Percentiles rank a stretch among this genome's conserved stretches.
Evolutionary conservation across 2,113 vertebrate species (phyloP).

Genomic region (Malurus cyaneus): DNA sequence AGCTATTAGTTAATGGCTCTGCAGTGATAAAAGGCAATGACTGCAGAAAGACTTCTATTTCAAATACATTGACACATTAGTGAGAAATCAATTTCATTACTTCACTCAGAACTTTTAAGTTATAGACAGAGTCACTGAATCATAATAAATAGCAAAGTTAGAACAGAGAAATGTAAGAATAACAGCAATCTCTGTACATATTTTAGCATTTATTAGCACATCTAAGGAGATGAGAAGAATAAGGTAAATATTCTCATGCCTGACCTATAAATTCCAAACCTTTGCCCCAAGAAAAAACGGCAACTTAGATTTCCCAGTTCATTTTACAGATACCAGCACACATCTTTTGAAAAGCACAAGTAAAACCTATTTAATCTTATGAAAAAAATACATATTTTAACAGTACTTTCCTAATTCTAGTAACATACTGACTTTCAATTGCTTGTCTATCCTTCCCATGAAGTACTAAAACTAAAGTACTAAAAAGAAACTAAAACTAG

Average conservation of each 20-base stretch:
- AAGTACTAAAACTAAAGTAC: background rate
- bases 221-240: background rate
- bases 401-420: background rate
- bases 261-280: background rate
- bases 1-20: constrained; percentile 23
- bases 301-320: background rate
- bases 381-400: background rate
- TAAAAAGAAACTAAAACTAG: background rate
- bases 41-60: background rate
- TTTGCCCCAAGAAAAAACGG: background rate
- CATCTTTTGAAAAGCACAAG: background rate
- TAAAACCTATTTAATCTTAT: background rate
- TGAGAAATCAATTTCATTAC: constrained; percentile 3
- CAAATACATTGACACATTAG: background rate
- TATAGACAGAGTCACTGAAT: background rate
- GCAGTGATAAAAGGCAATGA: background rate
- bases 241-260: background rate
- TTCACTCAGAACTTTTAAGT: background rate
- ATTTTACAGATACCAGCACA: background rate
- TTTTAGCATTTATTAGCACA: background rate
- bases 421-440: background rate
- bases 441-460: background rate
- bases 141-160: background rate
- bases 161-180: background rate
- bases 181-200: background rate